Conservation (phyloP, 2,113 vertebrate species). For the Malurus cyaneus region DNA sequence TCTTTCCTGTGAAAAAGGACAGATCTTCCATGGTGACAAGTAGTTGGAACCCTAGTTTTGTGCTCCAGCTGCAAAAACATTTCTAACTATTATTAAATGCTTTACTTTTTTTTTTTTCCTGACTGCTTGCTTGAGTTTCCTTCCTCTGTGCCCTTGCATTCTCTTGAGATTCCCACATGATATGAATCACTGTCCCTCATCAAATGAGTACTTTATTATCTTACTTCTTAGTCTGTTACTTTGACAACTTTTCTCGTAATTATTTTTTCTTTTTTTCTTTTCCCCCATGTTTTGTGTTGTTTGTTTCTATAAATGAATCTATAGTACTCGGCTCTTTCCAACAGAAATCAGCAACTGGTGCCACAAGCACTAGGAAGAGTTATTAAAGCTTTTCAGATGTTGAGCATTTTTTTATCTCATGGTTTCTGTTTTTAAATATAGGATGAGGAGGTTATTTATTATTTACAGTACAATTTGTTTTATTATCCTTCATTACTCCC, state of each 20-base stretch:
- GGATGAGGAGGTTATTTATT: constrained; percentile 35
- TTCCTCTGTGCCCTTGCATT: not conserved
- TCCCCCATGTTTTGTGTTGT: not conserved
- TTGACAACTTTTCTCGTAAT: not conserved
- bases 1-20: not conserved
- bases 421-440: constrained; percentile 21
- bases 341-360: not conserved
- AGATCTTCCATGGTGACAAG: not conserved
- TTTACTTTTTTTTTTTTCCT: not conserved
- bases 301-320: too few relatives aligned
- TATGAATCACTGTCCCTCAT: not conserved
- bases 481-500: constrained; percentile 23
- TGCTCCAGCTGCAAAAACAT: constrained; percentile 39
- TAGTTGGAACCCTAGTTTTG: not conserved
- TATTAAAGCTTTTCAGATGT: not conserved
- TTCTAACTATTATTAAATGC: constrained; percentile 5
- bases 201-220: not conserved
- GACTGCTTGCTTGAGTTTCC: not conserved
- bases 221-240: not conserved
- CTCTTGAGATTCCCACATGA: not conserved
- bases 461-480: constrained; percentile 35
- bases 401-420: not conserved
- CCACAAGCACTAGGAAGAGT: not conserved
- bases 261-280: rapidly evolving
- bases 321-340: not conserved